A percentile compares a stretch with the other conserved stretches of the same genome.
Evolutionary conservation across 2,797 vertebrate species (phyloP).

Genomic region (Miichthys miiuy): DNA sequence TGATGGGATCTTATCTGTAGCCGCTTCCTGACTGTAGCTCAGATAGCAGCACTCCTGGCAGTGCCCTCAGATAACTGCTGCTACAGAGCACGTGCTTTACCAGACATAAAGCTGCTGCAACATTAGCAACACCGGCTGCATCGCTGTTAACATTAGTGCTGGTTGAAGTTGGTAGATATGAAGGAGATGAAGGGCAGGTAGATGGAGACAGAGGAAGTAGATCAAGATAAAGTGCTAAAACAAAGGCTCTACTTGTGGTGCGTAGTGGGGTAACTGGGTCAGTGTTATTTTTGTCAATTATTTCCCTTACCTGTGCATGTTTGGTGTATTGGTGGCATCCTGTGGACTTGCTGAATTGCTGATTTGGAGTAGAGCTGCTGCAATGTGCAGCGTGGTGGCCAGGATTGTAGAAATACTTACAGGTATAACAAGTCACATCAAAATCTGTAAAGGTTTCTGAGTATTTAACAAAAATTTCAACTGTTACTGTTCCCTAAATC

Average conservation of each 20-base stretch:
- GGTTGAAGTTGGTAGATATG: conserved; percentile 9
- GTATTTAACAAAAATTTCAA: background rate
- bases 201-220: conserved; percentile 9
- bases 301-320: conserved; percentile 11
- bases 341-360: conserved; percentile 3
- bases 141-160: conserved; percentile 39
- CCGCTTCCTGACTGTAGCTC: conserved; percentile 65
- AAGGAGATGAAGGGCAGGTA: conserved; percentile 19
- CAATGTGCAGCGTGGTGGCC: background rate
- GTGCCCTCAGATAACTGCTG: conserved; percentile 62
- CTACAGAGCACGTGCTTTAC: conserved; percentile 36
- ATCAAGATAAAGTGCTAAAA: conserved; percentile 30
- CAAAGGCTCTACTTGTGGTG: conserved; percentile 21
- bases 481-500: no score
- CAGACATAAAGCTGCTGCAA: conserved; percentile 22
- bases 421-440: no score
- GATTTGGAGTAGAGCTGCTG: background rate
- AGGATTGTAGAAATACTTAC: background rate
- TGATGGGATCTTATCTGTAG: conserved; percentile 74
- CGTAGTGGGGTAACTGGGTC: conserved; percentile 11
- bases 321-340: background rate
- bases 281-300: conserved; percentile 12
- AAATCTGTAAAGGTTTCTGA: background rate
- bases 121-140: conserved; percentile 25
- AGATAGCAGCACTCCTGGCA: conserved; percentile 61